A percentile compares a stretch with the other conserved stretches of the same genome.
Conservation (phyloP, 2,888 invertebrate species). For the Stramonita haemastoma region DNA sequence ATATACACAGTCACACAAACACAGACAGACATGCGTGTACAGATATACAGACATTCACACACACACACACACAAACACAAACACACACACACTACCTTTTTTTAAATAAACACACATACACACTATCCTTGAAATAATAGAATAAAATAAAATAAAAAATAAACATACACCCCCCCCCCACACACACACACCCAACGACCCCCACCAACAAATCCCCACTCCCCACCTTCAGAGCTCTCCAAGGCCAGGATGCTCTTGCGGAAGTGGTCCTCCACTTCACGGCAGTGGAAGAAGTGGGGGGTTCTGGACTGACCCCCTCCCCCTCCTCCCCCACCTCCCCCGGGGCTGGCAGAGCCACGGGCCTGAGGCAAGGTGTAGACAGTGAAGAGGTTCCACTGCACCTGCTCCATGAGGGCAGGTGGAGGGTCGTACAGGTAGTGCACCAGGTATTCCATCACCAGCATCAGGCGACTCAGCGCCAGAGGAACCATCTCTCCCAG, state of each 20-base stretch:
- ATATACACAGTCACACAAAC: neutral
- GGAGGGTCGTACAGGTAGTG: conserved; percentile 95
- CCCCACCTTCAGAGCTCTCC: conserved; percentile 82
- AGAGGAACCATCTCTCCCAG: conserved; percentile 67
- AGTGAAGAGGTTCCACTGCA: conserved; percentile 87
- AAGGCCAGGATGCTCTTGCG: conserved; percentile 69
- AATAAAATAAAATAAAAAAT: neutral
- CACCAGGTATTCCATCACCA: conserved; percentile 95
- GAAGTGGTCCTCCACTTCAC: conserved; percentile 87
- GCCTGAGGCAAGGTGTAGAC: conserved; percentile 59
- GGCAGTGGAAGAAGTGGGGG: conserved; percentile 83
- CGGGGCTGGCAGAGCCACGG: conserved; percentile 35
- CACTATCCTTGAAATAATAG: neutral
- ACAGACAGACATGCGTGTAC: neutral
- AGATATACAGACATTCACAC: neutral
- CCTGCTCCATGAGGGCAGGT: conserved; percentile 79
- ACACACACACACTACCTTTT: neutral
- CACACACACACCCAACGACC: neutral
- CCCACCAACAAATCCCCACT: neutral
- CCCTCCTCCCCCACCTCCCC: neutral
- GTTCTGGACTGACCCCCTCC: conserved; percentile 46
- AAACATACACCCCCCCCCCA: neutral
- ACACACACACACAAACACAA: neutral
- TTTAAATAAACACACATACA: neutral
- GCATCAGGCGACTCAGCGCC: conserved; percentile 84